Evolutionary conservation across 2,113 vertebrate species (phyloP), one percentile per base, ranked within the genome.

Genomic region (Entomyzon cyanotis): DNA sequence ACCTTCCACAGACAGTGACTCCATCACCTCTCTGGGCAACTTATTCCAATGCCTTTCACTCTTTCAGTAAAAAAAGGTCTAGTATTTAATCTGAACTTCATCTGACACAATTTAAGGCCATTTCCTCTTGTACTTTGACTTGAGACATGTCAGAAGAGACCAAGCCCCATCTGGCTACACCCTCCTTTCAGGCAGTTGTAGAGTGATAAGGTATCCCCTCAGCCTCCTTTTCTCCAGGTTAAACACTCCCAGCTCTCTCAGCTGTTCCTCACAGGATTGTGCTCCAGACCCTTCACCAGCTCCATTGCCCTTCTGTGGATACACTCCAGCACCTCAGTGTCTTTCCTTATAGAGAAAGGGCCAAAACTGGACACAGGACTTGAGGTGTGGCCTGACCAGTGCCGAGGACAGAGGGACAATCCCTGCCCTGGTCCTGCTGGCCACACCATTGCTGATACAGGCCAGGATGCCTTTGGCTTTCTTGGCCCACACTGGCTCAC

Each of bases 101-200:
- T 18, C 35, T 69, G 55, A 55, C 41, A 75, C 1, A 41, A 53
- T 3, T 46, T 53, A n/a, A 19, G 39, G 47, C 41, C 25, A 62
- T 23, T 55, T 69, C 10, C 12, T 55, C 55, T 41, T 24, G 30
- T 21, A 11, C 41, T 47, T 76, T 69, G 41, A 31, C 21, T 35
- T 55, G 41, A 27, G 25, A 76, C 16, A 46, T 7, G 20, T 28
- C n/a, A 68, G n/a, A 37, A 60, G 19, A 52, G 20, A 68, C 24
- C 0, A 0, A n/a, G 3, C 3, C 23, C 46, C 46, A 75, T 12
- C 17, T 35, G 14, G 14, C 20, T 41, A 46, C 25, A 75, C 5
- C 4, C 5, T 47, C 30, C n/a, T 69, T 49, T 55, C 21, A 35
- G 7, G 49, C 16, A 11, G 20, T 3, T 39, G n/a, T 18, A 30